Conservation (phyloP, 2,888 invertebrate genomes). For the Tribolium freemani region DNA sequence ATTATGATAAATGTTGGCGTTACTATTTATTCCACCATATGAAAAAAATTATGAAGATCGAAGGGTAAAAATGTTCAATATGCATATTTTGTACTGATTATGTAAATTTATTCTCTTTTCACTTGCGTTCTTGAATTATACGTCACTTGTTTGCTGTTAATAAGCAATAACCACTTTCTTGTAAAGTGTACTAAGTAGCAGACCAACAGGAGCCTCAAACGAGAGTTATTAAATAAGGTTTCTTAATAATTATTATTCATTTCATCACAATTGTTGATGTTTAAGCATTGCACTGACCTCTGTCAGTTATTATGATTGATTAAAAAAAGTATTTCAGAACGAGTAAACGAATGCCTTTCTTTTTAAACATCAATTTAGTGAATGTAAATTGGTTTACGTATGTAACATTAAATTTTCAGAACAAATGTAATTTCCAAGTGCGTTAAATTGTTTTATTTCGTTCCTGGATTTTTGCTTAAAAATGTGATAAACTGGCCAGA, state of each 20-base stretch:
- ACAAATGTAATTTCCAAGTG: too few species aligned
- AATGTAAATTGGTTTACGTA: too few species aligned
- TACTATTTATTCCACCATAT: too few species aligned
- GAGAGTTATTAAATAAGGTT: background rate
- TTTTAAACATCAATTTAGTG: too few species aligned
- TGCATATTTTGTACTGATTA: background rate
- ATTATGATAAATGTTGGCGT: slow-evolving; percentile 23
- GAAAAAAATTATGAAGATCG: too few species aligned
- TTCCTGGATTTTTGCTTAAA: too few species aligned
- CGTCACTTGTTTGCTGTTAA: background rate
- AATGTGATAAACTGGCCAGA: background rate
- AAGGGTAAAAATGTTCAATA: background rate
- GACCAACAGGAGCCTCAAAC: background rate
- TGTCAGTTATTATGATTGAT: background rate
- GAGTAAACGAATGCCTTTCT: too few species aligned
- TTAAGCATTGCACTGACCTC: background rate
- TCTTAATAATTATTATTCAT: too few species aligned
- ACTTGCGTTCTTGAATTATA: background rate
- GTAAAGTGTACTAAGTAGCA: background rate
- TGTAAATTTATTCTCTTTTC: background rate
- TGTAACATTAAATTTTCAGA: too few species aligned
- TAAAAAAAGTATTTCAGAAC: background rate
- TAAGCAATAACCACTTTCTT: background rate
- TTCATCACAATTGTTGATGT: background rate
- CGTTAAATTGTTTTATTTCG: too few species aligned